Evolutionary conservation across 1,140 invertebrate genomes (phyloP), one percentile per base, ranked within the genome.

Genomic region (Nasonia giraulti): DNA sequence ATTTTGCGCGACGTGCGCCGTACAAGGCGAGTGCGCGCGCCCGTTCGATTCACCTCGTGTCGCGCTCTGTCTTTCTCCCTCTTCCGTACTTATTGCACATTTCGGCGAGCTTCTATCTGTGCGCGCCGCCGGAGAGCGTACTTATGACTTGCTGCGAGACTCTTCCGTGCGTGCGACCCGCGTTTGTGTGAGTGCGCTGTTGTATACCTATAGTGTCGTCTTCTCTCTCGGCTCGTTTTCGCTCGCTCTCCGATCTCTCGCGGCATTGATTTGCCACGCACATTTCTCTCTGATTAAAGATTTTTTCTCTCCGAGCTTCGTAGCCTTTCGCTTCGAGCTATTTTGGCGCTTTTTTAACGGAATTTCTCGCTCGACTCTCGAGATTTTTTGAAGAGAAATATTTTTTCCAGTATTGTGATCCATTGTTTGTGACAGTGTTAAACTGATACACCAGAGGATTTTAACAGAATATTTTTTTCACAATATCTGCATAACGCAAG

Each of bases 1-100:
- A 83, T 66, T 85, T 74, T 40, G 44, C 66, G 11, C 20, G 62
- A 86, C 88, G 37, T n/a, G 27, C 80, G 27, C 80, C 47, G 47
- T 82, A 82, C 37, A 82, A 82, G 71, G 80, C 80, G 71, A 74
- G 31, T 50, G 66, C 2, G 68, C 62, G 31, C 78, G 66, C 78
- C 33, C 33, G 77, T 27, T 47, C 66, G 33, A 66, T 71, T 50
- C 79, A 12, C 62, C 50, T 80, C 50, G 0, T 2, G 40, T 27
- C 33, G 33, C 31, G 33, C 47, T 62, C 8, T 10, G 20, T 11
- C 12, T 31, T 20, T 62, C 50, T 62, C 7, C 10, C 68, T 82
- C 27, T 44, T 11, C 37, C n/a, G 37, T 20, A 17, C 17, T 1
- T 17, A 33, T 75, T 75, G 50, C 80, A 75, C 44, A 66, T 75